A percentile compares a stretch with the other conserved stretches of the same genome.
phyloP scores from a whole-genome alignment of 2,113 vertebrate species.

The Cariama cristata region DNA sequence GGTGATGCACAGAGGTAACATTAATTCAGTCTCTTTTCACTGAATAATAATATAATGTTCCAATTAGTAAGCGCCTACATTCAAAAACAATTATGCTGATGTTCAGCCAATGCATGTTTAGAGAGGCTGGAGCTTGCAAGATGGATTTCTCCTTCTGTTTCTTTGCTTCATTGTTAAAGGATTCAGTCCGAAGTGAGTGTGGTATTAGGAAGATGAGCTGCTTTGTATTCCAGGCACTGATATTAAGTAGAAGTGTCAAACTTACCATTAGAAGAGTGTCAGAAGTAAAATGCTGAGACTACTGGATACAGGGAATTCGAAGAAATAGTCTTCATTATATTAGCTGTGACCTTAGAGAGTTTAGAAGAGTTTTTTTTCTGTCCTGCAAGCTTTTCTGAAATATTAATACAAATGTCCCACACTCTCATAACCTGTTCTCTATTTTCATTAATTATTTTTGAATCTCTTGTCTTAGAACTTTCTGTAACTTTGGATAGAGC shows the following conservation, averaged over 20 bases:
- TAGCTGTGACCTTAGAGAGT: slow-evolving; percentile 38
- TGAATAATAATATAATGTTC: slow-evolving; percentile 78
- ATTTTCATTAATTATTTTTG: slow-evolving; percentile 45
- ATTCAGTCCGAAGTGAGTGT: background rate
- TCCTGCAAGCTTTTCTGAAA: slow-evolving; percentile 33
- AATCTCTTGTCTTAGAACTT: background rate
- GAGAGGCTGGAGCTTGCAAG: slow-evolving; percentile 55
- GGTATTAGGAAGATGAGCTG: slow-evolving; percentile 19
- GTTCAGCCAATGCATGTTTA: slow-evolving; percentile 56
- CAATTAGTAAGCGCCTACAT: slow-evolving; percentile 75
- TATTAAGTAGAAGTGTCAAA: slow-evolving; percentile 36
- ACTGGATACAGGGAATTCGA: slow-evolving; percentile 1
- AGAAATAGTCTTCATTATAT: slow-evolving; percentile 41
- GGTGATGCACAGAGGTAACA: slow-evolving; percentile 90
- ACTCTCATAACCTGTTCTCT: background rate
- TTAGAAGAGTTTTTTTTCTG: slow-evolving; percentile 33
- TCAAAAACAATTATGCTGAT: slow-evolving; percentile 76
- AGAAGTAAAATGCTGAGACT: slow-evolving; percentile 42
- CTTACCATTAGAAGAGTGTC: slow-evolving; percentile 38
- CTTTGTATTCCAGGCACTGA: slow-evolving; percentile 5
- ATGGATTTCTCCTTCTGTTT: slow-evolving; percentile 60
- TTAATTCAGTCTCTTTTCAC: slow-evolving; percentile 75
- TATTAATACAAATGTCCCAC: slow-evolving; percentile 16
- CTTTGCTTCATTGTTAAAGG: slow-evolving; percentile 31
- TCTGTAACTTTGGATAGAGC: background rate